Percentiles rank a stretch among this genome's conserved stretches.
phyloP scores from a whole-genome alignment of 2,888 invertebrate genomes.

The Chaetoderma sp. region DNA sequence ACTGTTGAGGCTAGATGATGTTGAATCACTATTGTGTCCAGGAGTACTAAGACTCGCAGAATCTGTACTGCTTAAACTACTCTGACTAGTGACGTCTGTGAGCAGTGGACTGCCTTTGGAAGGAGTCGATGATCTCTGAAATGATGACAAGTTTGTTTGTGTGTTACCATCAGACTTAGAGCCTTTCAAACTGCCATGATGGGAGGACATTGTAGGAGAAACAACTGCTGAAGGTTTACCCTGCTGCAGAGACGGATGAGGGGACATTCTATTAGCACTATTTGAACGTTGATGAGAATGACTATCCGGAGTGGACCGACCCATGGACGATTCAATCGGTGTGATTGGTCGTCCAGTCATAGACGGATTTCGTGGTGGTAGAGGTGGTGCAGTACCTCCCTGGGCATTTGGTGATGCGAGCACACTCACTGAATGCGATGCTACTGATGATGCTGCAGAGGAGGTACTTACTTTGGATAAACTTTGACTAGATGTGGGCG shows the following conservation, averaged over 20 bases:
- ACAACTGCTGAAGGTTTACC: conserved; percentile 56
- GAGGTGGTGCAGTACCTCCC: conserved; percentile 7
- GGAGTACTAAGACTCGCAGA: conserved; percentile 9
- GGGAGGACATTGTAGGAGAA: conserved; percentile 38
- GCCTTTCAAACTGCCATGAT: too few species aligned
- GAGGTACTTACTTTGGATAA: too few species aligned
- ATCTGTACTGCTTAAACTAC: conserved; percentile 3
- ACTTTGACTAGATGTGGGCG: too few species aligned
- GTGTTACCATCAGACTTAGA: conserved; percentile 53
- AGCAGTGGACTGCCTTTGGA: conserved; percentile 25
- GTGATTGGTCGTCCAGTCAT: conserved; percentile 8
- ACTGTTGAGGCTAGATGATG: conserved; percentile 38
- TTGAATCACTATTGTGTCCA: conserved; percentile 40
- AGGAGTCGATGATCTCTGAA: conserved; percentile 47
- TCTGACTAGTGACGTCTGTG: conserved; percentile 1
- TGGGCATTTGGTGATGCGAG: too few species aligned
- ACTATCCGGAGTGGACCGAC: neutral
- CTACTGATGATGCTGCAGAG: too few species aligned
- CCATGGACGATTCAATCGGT: neutral
- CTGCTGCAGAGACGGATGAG: conserved; percentile 49
- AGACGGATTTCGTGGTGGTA: conserved; percentile 2
- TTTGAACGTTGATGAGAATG: neutral
- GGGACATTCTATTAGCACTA: too few species aligned
- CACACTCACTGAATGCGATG: too few species aligned
- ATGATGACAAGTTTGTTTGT: conserved; percentile 55